phyloP scores from a whole-genome alignment of 2,797 vertebrate species.

The Intellagama lesueurii region DNA sequence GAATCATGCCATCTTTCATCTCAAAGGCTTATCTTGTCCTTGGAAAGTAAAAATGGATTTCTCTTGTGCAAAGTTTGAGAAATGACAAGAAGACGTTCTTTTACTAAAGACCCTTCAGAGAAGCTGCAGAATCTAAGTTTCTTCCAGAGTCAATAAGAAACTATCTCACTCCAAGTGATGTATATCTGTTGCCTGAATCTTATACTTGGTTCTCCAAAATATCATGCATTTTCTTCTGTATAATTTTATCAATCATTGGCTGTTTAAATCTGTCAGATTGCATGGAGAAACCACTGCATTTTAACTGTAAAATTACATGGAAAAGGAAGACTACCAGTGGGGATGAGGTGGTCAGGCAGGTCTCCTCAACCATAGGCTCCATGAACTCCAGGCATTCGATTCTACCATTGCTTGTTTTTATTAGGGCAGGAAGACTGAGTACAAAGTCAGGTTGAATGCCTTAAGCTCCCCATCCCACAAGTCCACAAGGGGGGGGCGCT shows the following conservation, averaged over 20 bases:
- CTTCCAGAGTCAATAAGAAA: background rate
- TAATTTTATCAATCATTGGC: background rate
- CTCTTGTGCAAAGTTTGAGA: conserved; percentile 28
- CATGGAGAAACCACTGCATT: background rate
- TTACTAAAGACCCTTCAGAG: conserved; percentile 26
- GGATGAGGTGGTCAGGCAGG: background rate
- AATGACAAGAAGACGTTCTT: conserved; percentile 12
- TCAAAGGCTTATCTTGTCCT: conserved; percentile 55
- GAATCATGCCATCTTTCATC: conserved; percentile 73
- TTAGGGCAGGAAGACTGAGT: too few relatives aligned
- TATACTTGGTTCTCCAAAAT: background rate
- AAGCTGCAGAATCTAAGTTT: background rate
- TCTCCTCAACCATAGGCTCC: too few relatives aligned
- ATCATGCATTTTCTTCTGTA: background rate
- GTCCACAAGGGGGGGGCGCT: too few relatives aligned
- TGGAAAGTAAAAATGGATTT: conserved; percentile 40
- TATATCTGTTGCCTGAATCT: background rate
- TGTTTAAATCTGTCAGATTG: background rate
- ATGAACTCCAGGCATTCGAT: too few relatives aligned
- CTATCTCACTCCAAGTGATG: background rate
- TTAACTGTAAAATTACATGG: background rate
- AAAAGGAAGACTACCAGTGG: too few relatives aligned
- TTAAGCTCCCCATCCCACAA: too few relatives aligned
- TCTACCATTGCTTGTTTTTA: too few relatives aligned
- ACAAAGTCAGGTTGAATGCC: too few relatives aligned